phyloP scores from a whole-genome alignment of 2,797 vertebrate genomes.

The Molossus alvarezi region DNA sequence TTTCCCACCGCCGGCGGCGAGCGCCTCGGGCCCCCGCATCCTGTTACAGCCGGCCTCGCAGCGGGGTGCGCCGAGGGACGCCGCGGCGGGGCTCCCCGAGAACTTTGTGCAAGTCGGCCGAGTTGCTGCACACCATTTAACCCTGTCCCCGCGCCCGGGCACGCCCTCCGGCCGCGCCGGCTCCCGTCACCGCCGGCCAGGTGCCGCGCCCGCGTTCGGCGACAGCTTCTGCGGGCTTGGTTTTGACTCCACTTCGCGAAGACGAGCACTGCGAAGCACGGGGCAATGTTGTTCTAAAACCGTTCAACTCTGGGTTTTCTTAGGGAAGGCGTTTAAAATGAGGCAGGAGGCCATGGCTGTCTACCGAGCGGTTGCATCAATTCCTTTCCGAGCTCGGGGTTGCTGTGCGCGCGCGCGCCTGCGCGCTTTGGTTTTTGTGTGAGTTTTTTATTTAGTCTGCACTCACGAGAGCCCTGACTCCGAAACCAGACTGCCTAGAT shows the following conservation, averaged over 20 bases:
- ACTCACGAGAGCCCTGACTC: not conserved
- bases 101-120: conserved; percentile 78
- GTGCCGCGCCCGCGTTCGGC: not conserved
- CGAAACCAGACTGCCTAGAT: not conserved
- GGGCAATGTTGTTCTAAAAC: not conserved
- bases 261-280: not conserved
- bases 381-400: not conserved
- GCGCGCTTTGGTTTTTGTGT: not conserved
- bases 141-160: conserved; percentile 60
- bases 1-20: not conserved
- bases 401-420: not conserved
- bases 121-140: conserved; percentile 44
- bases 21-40: conserved; percentile 67
- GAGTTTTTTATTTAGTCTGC: conserved; percentile 58
- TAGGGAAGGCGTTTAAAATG: not conserved
- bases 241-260: not conserved
- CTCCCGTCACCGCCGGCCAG: not conserved
- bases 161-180: not conserved
- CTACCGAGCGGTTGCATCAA: not conserved
- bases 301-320: not conserved
- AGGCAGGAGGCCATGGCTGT: conserved; percentile 26
- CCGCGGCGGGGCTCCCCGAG: conserved; percentile 65
- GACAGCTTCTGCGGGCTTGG: not conserved
- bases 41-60: conserved; percentile 63
- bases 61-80: conserved; percentile 43